These are phyloP conservation scores for Anseranas semipalmata DNA, from an alignment of 2,113 vertebrate genomes.

Conservation along the genomic window DNA sequence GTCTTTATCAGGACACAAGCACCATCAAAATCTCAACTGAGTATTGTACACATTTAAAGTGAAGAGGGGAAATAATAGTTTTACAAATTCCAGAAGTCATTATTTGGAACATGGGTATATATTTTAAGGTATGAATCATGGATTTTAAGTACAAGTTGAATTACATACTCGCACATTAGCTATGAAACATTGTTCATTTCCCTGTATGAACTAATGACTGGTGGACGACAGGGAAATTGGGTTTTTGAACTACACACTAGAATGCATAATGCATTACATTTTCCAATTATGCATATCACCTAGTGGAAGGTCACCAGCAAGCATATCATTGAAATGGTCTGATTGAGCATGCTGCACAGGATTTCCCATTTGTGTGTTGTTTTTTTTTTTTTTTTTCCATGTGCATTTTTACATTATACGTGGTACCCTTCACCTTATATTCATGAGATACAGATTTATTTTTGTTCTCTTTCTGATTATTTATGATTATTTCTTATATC, in stretches of 20 bases:
- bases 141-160: background rate
- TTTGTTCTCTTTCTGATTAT: constrained; percentile 16
- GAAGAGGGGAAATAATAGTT: background rate
- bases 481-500: background rate
- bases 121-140: background rate
- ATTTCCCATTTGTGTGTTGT: background rate
- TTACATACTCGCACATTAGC: background rate
- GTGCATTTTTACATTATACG: constrained; percentile 18
- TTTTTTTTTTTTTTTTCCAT: background rate
- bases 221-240: background rate
- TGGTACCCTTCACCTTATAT: background rate
- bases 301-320: constrained; percentile 53
- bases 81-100: background rate
- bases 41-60: background rate
- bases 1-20: constrained; percentile 32
- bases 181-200: background rate
- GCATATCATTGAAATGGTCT: constrained; percentile 7
- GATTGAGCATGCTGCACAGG: constrained; percentile 33
- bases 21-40: constrained; percentile 1
- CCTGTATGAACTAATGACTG: background rate
- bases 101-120: background rate
- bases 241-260: background rate
- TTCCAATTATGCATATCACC: constrained; percentile 51
- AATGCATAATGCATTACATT: constrained; percentile 35
- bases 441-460: background rate